Percentiles rank a stretch among this genome's conserved stretches.
Evolutionary conservation across 2,888 invertebrate genomes (phyloP).

Genomic region (Lissocephala sabroskyi): DNA sequence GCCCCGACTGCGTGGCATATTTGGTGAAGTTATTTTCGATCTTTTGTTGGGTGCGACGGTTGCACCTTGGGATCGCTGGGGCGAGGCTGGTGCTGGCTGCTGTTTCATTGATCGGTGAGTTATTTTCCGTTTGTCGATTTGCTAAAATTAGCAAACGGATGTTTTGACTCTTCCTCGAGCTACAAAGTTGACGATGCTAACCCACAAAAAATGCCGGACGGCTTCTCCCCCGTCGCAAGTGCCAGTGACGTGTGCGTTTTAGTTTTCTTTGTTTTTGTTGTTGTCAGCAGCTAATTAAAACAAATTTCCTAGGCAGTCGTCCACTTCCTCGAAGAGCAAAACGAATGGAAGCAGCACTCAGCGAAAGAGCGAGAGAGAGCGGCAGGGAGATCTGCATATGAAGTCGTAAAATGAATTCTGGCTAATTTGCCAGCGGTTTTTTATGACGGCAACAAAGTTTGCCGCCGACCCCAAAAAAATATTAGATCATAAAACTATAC

Average conservation of each 20-base stretch:
- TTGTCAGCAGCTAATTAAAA: conserved; percentile 64
- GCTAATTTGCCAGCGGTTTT: conserved; percentile 49
- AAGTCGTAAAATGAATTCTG: conserved; percentile 41
- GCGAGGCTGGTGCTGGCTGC: too few relatives aligned
- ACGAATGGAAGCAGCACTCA: too few relatives aligned
- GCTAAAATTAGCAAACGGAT: conserved; percentile 48
- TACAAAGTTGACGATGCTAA: conserved; percentile 1
- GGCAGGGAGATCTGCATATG: conserved; percentile 44
- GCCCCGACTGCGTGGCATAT: too few relatives aligned
- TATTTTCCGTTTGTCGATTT: too few relatives aligned
- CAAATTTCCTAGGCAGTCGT: conserved; percentile 38
- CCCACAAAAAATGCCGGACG: conserved; percentile 10
- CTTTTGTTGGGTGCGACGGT: too few relatives aligned
- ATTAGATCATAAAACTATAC: conserved; percentile 45
- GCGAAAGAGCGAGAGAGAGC: too few relatives aligned
- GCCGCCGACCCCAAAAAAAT: neutral
- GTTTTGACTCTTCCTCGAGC: conserved; percentile 41
- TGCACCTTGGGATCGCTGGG: too few relatives aligned
- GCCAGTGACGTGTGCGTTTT: neutral
- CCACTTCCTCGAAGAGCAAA: conserved; percentile 44
- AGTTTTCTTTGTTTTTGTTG: conserved; percentile 28
- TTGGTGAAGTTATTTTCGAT: too few relatives aligned
- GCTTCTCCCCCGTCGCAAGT: too few relatives aligned
- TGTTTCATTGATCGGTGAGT: too few relatives aligned
- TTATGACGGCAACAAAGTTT: conserved; percentile 45